Evolutionary conservation across 2,888 invertebrate genomes (phyloP), one percentile per base, ranked within the genome.

Genomic region (Ceriagrion tenellum): DNA sequence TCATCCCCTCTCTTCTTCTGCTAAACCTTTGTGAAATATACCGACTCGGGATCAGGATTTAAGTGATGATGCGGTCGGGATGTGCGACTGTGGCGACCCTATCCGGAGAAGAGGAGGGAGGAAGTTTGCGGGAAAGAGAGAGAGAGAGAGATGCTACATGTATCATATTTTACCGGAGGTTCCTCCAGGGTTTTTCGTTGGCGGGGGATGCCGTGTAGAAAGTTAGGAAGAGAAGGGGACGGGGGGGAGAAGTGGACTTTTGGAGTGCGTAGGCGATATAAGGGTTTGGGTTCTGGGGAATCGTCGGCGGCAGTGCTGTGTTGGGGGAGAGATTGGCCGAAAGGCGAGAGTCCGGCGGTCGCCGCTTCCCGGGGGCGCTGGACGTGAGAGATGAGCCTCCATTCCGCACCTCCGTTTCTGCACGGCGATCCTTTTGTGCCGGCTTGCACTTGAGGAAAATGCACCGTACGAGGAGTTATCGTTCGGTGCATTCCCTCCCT

Each of bases 11-110:
- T 12, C 35, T 35, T 69, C 13, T 35, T 18, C 81, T 35, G 18
- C 81, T 81, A 81, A 81, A 35, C 81, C 81, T 35, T 18, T 4
- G 81, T 81, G 81, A 81, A 81, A 81, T 35, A 81, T 81, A 81
- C 81, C 30, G 81, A 35, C 35, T 23, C 81, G 81, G 81, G 81
- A 81, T 81, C 81, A 81, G 35, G 81, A 81, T 81, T 81, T 81
- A 81, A 81, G 81, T 26, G 81, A 81, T 35, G 81, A 81, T 81
- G 81, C 35, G 81, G 81, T 81, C 16, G 35, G 35, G 81, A 81
- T 18, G 35, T 81, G 81, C 81, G 81, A 35, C 81, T 81, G 81
- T 12, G 81, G 81, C 81, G 81, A 81, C 35, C 81, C 35, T n/a
- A 81, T 30, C 30, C 81, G 10, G 35, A 18, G 81, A 81, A 13